phyloP scores from a whole-genome alignment of 2,797 vertebrate genomes.

The Leucoraja ocellata region DNA sequence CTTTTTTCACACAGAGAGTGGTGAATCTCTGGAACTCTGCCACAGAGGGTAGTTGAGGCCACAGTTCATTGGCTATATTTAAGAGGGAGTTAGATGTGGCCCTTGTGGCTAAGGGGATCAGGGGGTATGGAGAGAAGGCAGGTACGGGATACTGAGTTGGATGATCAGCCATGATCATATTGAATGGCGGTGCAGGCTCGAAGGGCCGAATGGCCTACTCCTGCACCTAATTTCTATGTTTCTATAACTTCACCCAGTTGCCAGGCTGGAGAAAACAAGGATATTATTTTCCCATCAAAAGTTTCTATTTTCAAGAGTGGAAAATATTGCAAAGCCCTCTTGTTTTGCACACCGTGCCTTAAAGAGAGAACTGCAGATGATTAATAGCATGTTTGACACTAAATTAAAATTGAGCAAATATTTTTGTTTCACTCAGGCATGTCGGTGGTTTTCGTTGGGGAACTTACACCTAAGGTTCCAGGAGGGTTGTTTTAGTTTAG shows the following conservation, averaged over 20 bases:
- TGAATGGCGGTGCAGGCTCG: too few species aligned
- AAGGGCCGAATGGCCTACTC: too few species aligned
- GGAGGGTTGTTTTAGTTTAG: background rate
- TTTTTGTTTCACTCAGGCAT: background rate
- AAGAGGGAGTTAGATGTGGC: too few species aligned
- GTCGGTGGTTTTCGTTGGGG: background rate
- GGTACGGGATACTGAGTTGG: too few species aligned
- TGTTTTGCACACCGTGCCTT: background rate
- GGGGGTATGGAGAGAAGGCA: too few species aligned
- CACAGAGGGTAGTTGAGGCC: too few species aligned
- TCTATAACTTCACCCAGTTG: background rate
- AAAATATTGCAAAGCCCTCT: slow-evolving; percentile 20
- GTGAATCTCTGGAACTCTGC: too few species aligned
- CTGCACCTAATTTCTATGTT: too few species aligned
- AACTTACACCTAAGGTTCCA: background rate
- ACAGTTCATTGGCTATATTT: too few species aligned
- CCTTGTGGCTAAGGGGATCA: too few species aligned
- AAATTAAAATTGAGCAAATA: slow-evolving; percentile 20
- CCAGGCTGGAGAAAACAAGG: slow-evolving; percentile 1
- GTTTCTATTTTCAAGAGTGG: background rate
- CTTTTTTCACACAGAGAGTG: too few species aligned
- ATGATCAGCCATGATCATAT: too few species aligned
- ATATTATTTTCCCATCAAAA: slow-evolving; percentile 32
- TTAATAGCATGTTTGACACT: slow-evolving; percentile 25
- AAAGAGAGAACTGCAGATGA: background rate